phyloP scores from a whole-genome alignment of 2,797 vertebrate genomes.

The Sarcophilus harrisii region DNA sequence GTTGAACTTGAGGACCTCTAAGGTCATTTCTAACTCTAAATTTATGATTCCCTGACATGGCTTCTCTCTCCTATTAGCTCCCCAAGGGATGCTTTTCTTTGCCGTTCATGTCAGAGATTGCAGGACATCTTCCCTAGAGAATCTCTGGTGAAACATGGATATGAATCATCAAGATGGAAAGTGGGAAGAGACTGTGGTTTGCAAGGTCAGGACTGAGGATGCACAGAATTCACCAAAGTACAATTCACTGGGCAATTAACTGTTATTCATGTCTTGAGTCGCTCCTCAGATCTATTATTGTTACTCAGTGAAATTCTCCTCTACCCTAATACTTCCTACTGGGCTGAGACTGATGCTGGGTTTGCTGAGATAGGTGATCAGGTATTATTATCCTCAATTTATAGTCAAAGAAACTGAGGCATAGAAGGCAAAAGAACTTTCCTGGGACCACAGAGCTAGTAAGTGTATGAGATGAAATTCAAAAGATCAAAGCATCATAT shows the following conservation, averaged over 20 bases:
- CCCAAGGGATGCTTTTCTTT: not conserved
- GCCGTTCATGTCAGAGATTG: not conserved
- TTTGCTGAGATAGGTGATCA: not conserved
- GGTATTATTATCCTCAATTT: not conserved
- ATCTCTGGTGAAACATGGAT: not conserved
- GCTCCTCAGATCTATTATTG: slow-evolving; percentile 9
- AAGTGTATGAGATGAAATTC: not conserved
- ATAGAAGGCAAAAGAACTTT: not conserved
- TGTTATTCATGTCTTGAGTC: not conserved
- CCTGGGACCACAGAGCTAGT: not conserved
- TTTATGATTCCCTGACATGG: not conserved
- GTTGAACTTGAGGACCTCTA: not conserved
- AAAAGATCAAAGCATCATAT: not conserved
- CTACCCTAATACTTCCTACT: not conserved
- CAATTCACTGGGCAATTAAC: slow-evolving; percentile 1
- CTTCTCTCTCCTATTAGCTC: not conserved
- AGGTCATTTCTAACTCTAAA: not conserved
- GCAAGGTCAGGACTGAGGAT: not conserved
- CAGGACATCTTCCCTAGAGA: not conserved
- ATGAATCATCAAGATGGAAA: not conserved
- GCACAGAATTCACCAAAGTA: not conserved
- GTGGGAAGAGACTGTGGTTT: not conserved
- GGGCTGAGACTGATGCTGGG: not conserved
- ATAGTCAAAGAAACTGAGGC: not conserved
- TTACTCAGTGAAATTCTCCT: not conserved